Base-by-base conservation (phyloP, 1,140 invertebrate genomes). In the Drosophila nikananu region DNA sequence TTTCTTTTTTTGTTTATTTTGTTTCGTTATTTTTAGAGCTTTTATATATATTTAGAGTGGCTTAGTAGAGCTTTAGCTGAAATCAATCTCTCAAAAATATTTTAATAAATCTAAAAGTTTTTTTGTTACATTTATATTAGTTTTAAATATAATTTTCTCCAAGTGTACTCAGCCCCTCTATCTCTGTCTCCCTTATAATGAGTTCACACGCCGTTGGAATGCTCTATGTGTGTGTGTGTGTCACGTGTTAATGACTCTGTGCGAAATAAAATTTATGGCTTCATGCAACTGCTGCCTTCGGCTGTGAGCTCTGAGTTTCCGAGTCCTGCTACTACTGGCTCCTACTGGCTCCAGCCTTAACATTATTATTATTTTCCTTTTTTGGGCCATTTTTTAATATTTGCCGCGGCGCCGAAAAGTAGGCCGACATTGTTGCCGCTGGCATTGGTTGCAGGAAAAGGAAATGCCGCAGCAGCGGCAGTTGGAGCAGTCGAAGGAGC, bases 201-300 rank as follows among this genome's bases (percentile, higher is more conserved):
- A 91, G 86, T 90, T 90, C 81, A 86, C 86, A 90, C 81, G 79
- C 86, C 83, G 72, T 74, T 83, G 79, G 65, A 73, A 87, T 71
- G 59, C 44, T 54, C 39, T 72, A 21, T 54, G 37, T 58, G 5
- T 64, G 67, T 80, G 81, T 84, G 61, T 82, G 81, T 90, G 81
- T 90, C 86, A 90, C 82, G 86, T 90, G 86, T 90, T 90, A 90
- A 90, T 90, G 86, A 90, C 86, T 90, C 82, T 90, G 79, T 90
- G 86, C 66, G 86, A 91, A 90, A 90, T 90, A 82, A 90, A 90
- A 90, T 90, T 90, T 90, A 90, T 90, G 86, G 90, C 86, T 90
- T 90, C 81, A 86, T 90, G 84, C 84, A 87, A 84, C 86, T 87
- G 81, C 84, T 82, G 83, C 67, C 80, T 78, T 76, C 51, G 63